Conservation (phyloP, 2,888 invertebrate genomes). For the Busseola fusca region DNA sequence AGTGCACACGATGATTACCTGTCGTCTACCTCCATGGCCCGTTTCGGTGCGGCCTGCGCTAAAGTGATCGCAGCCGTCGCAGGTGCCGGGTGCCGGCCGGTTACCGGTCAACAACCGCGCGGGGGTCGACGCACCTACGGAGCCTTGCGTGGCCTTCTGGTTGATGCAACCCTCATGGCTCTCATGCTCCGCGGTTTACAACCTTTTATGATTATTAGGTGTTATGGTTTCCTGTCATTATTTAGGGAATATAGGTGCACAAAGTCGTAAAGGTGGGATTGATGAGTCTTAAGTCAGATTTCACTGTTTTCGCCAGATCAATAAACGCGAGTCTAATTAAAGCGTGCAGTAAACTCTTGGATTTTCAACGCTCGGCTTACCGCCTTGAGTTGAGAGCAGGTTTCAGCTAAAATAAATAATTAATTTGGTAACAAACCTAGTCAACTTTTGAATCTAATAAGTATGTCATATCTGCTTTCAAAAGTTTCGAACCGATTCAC, state of each 20-base stretch:
- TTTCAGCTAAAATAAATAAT: background rate
- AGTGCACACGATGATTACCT: constrained; percentile 21
- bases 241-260: background rate
- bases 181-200: constrained; percentile 8
- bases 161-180: constrained; percentile 43
- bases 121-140: constrained; percentile 60
- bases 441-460: background rate
- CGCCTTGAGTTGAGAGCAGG: no score
- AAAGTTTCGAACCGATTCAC: no score
- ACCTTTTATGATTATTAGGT: constrained; percentile 14
- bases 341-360: background rate
- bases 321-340: background rate
- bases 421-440: background rate
- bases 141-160: constrained; percentile 55
- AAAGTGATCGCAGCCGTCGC: constrained; percentile 21
- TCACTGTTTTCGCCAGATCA: background rate
- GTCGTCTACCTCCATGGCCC: constrained; percentile 23
- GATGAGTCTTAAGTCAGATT: background rate
- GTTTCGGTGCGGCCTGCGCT: constrained; percentile 32
- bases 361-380: background rate
- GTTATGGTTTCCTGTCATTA: constrained; percentile 7
- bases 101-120: constrained; percentile 61
- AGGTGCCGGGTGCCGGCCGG: constrained; percentile 22
- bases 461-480: background rate
- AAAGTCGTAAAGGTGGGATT: background rate